These are phyloP conservation scores for Epirrhoe alternata DNA, from an alignment of 2,888 invertebrate species.

Conservation along the genomic window DNA sequence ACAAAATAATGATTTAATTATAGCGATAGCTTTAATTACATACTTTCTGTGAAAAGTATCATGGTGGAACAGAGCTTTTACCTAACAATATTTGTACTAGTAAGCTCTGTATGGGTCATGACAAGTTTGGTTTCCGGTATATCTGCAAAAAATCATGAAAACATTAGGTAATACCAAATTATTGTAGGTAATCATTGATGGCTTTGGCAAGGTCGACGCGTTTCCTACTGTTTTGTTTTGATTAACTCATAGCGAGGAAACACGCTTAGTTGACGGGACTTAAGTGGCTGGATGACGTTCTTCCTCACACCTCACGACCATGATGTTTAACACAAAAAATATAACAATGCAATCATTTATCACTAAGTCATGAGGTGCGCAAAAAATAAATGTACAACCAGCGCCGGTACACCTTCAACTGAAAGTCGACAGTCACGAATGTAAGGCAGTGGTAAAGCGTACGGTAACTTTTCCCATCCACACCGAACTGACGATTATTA, in stretches of 20 bases:
- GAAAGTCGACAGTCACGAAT: conserved; percentile 36
- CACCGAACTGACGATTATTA: conserved; percentile 56
- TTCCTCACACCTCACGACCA: conserved; percentile 65
- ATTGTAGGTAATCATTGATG: conserved; percentile 56
- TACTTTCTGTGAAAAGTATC: too few species aligned
- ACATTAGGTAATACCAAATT: conserved; percentile 48
- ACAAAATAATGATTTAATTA: conserved; percentile 21
- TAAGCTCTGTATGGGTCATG: not conserved
- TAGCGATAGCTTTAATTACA: conserved; percentile 21
- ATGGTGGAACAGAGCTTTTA: too few species aligned
- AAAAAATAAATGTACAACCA: conserved; percentile 46
- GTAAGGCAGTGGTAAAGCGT: conserved; percentile 47
- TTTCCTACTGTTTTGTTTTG: conserved; percentile 77
- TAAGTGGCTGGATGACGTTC: conserved; percentile 76
- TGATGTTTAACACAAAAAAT: conserved; percentile 63
- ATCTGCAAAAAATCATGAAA: conserved; percentile 32
- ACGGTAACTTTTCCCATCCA: conserved; percentile 45
- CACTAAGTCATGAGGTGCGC: conserved; percentile 52
- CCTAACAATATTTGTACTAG: not conserved
- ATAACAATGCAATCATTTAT: conserved; percentile 63
- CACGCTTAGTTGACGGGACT: conserved; percentile 78
- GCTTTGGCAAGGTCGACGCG: conserved; percentile 65
- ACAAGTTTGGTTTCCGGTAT: not conserved
- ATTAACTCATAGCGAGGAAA: conserved; percentile 74
- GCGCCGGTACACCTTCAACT: conserved; percentile 38